Base-by-base conservation (phyloP, 2,888 invertebrate species). In the Chromoteleia sp. region DNA sequence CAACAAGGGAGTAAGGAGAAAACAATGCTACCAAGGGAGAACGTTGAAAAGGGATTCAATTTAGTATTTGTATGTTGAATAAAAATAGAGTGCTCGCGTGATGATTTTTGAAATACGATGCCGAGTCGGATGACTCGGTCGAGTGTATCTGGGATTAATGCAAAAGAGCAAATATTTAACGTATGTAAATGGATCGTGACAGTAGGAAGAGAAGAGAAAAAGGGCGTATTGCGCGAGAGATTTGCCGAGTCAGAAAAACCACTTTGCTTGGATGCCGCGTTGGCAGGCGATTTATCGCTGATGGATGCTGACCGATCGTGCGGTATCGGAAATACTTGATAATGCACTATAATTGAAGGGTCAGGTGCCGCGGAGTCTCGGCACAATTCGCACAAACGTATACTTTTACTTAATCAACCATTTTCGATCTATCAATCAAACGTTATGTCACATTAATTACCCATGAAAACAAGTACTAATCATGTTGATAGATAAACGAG, bases 261-360 rank as follows among this genome's bases (percentile, higher is more conserved):
- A 67, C 52, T 67, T 67, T 54, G 36, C 41, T 17, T 25, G 54
- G 33, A 25, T 52, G 54, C 54, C 67, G 41, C 52, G 67, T 25
- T 67, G 54, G 41, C 67, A 67, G 67, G 54, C 39, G 67, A 67
- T 67, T 67, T 67, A 52, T 67, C 67, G 54, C 41, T 67, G 54
- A 54, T 67, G 54, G 67, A 54, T 68, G 54, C 56, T 68, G 68
- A 68, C 68, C 68, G 68, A 68, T 68, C 56, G 56, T 43, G 56
- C 33, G 68, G 68, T 56, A 68, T 56, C 68, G 30, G 25, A 52
- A 65, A 65, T 65, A 65, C 52, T 65, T 45, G 52, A 65, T 52
- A 67, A 67, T 67, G 52, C 65, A 50, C 50, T 50, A 25, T 65
- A 65, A 65, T 65, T 50, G 65, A 65, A 36, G 50, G 50, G 50